Evolutionary conservation across 2,797 vertebrate species (phyloP).

Genomic region (Sorex maritimensis): DNA sequence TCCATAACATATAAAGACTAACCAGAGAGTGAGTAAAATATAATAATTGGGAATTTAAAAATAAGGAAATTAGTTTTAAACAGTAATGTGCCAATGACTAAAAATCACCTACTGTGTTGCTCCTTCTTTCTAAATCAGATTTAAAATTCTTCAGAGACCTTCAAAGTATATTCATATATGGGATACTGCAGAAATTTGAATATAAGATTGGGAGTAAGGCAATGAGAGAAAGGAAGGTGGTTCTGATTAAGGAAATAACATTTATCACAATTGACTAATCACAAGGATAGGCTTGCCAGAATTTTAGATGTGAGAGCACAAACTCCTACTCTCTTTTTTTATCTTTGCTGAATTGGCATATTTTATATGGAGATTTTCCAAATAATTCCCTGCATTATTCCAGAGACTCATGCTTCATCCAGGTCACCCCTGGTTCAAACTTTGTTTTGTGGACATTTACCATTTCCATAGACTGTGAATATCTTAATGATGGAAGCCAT

Average conservation of each 20-base stretch:
- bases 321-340: slow-evolving; percentile 14
- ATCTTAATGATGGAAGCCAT: neutral
- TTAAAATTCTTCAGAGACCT: slow-evolving; percentile 39
- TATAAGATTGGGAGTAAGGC: neutral
- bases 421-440: neutral
- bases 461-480: neutral
- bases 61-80: neutral
- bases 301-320: slow-evolving; percentile 5
- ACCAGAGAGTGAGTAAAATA: neutral
- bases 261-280: neutral
- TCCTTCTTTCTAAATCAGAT: slow-evolving; percentile 12
- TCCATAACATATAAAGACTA: too few species aligned
- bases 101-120: neutral
- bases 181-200: slow-evolving; percentile 34
- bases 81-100: neutral
- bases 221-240: neutral
- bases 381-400: neutral
- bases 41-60: slow-evolving; percentile 40
- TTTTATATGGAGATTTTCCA: neutral
- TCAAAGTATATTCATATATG: slow-evolving; percentile 19
- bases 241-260: slow-evolving; percentile 24
- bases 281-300: neutral
- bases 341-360: neutral
- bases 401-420: neutral
- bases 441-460: neutral